Conservation (phyloP, 2,113 vertebrate genomes). For the Nannospalax galili region DNA sequence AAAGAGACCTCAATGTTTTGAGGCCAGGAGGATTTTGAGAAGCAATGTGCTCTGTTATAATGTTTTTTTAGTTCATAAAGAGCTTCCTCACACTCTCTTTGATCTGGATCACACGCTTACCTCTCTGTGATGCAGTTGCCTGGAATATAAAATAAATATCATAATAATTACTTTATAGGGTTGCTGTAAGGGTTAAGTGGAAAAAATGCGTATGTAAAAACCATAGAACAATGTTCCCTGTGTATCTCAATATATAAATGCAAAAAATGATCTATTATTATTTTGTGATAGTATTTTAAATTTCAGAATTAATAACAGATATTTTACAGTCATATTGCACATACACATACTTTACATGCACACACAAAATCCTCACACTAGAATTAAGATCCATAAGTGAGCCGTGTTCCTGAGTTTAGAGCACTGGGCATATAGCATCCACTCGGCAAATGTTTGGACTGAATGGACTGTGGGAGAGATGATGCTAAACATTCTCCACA, state of each 20-base stretch:
- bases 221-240: neutral
- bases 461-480: neutral
- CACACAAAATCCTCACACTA: neutral
- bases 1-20: too few species aligned
- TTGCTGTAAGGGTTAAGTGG: neutral
- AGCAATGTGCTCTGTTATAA: neutral
- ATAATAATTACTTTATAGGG: neutral
- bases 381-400: neutral
- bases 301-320: neutral
- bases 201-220: neutral
- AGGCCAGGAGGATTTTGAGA: neutral
- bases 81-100: neutral
- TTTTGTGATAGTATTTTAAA: conserved; percentile 2
- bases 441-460: neutral
- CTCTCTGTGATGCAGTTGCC: neutral
- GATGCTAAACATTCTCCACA: neutral
- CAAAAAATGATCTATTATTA: neutral
- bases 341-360: neutral
- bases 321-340: neutral
- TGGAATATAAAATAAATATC: neutral
- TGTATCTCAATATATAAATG: neutral
- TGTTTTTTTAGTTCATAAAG: neutral
- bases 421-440: neutral
- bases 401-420: neutral
- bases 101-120: neutral